Evolutionary conservation across 2,797 vertebrate species (phyloP), one percentile per base, ranked within the genome.

Genomic region (Dendrocincla tyrannina): DNA sequence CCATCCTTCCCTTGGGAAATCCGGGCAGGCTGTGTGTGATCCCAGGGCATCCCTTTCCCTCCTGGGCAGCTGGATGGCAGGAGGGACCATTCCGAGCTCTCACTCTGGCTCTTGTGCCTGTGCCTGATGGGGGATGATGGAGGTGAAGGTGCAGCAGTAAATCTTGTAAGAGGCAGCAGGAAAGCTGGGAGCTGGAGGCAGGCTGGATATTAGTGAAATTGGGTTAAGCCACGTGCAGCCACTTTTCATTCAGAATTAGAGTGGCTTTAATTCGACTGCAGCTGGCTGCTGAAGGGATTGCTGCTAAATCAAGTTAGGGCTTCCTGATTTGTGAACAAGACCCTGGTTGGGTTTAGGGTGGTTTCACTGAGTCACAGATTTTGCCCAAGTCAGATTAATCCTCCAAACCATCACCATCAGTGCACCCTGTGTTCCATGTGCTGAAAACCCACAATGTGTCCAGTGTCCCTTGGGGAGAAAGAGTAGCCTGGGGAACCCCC

Each of bases 181-280:
- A 76, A 80, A 90, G 49, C 33, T 37, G 42, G 72, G 79, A 80
- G 64, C 72, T 37, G 62, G 73, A 91, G 76, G 88, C 76, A 73
- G 85, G 69, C 58, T 85, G 85, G 90, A 59, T 88, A 41, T 84
- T 16, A 20, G 68, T 13, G 69, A 80, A 94, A 95, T 83, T 81
- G 80, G 89, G 94, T 96, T 95, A 95, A 95, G 86, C 76, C 9
- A 5, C 66, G 8, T 17, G 22, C 11, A 1, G 93, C 52, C 86
- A 93, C 91, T 95, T 93, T 90, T 95, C 91, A 93, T 94, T 95
- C 15, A 18, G 91, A 83, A 94, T 95, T 86, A 88, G 91, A 86
- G 82, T 77, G 76, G 86, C 91, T 93, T 86, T 93, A 86, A 94
- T 93, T 92, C 9, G 25, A 44, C 77, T 77, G 89, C 94, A 93